Base-by-base conservation (phyloP, 2,797 vertebrate genomes). In the Clarias laeviceps region DNA sequence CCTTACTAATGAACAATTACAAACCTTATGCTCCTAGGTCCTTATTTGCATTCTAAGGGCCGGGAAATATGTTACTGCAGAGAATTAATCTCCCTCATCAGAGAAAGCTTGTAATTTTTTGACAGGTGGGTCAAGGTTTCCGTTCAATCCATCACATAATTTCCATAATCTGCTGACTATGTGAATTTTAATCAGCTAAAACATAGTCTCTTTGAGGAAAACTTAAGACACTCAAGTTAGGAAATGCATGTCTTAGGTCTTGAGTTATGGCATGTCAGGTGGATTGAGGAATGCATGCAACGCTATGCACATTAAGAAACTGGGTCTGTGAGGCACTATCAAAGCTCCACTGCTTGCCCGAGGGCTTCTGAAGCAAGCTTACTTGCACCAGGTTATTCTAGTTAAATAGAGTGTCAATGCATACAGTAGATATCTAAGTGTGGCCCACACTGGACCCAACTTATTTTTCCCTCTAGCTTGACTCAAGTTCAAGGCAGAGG, bases 41-140 rank as follows among this genome's bases (percentile, higher is more conserved):
- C 91, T 94, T 91, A 95, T 96, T 95, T 95, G 94, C 94, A 95
- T 96, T 95, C 93, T 92, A 91, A 92, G 93, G 93, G 89, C 86
- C 74, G 61, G 76, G 80, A 82, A 89, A 90, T 94, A 94, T 95
- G 93, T 94, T 94, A 90, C 92, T 91, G 94, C 91, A 91, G 93
- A 94, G 92, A 94, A 95, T 95, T 95, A 95, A 95, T 95, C 94
- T 95, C 93, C 93, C 92, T 93, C 93, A 93, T 93, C 92, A 93
- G 91, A 86, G 93, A 94, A 94, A 94, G 93, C 94, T 93, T 94
- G 94, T 94, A 94, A 94, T 94, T 93, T 62, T 94, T 93, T 95
- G 95, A 95, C 94, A 95, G 94, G 92, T 93, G 92, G 94, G 94
- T 95, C 93, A 95, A 95, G 94, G 94, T 95, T 95, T 94, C 92